A percentile compares a stretch with the other conserved stretches of the same genome.
These are phyloP conservation scores for Trachelipus rathkii DNA, from an alignment of 1,140 invertebrate genomes.

Conservation along the genomic window DNA sequence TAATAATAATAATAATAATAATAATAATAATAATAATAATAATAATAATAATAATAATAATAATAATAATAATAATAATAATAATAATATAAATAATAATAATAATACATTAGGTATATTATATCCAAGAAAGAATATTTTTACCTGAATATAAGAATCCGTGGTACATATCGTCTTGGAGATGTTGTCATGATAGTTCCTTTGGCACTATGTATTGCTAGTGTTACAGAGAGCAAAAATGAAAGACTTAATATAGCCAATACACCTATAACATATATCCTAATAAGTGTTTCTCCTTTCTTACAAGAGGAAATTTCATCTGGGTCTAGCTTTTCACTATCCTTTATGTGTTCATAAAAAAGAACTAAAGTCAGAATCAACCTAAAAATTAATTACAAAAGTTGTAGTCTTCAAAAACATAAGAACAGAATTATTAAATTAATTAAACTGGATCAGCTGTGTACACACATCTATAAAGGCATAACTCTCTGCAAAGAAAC, in stretches of 20 bases:
- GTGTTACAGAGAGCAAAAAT: background rate
- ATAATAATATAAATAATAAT: too few species aligned
- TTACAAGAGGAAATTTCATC: background rate
- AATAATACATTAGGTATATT: too few species aligned
- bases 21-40: too few species aligned
- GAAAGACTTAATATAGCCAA: background rate
- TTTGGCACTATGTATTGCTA: background rate
- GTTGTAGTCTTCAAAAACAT: too few species aligned
- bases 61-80: too few species aligned
- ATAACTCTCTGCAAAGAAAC: too few species aligned
- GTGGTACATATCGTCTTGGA: background rate
- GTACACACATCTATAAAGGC: too few species aligned
- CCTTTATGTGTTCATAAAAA: background rate
- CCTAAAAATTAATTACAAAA: background rate
- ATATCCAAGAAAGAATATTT: too few species aligned
- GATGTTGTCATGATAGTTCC: background rate
- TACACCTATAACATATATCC: background rate
- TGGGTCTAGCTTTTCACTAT: background rate
- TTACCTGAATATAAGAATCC: background rate
- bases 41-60: too few species aligned
- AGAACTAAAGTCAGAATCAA: background rate
- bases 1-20: too few species aligned
- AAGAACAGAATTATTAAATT: too few species aligned
- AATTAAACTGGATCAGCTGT: too few species aligned
- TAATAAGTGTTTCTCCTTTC: background rate